Evolutionary conservation across 1,140 invertebrate species (phyloP).

Genomic region (Plodia interpunctella): DNA sequence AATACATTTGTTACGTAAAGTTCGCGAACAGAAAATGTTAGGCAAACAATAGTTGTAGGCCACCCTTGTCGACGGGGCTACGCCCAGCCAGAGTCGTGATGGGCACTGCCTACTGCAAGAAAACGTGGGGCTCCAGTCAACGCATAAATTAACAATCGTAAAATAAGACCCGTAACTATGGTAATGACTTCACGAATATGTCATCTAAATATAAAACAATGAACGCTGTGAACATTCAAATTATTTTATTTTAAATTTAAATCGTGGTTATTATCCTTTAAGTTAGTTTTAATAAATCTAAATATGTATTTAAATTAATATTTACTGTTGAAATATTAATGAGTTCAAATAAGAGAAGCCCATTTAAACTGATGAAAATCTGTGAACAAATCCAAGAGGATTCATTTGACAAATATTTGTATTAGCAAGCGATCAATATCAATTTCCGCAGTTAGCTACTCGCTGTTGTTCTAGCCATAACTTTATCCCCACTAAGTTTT

Average conservation of each 20-base stretch:
- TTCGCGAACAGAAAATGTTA: slow-evolving; percentile 47
- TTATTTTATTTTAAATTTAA: not conserved
- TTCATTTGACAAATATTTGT: too few relatives aligned
- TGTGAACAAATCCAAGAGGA: too few relatives aligned
- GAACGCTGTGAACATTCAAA: not conserved
- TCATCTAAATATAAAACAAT: slow-evolving; percentile 1
- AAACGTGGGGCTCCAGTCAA: not conserved
- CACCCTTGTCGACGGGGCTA: slow-evolving; percentile 49
- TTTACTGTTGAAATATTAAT: too few relatives aligned
- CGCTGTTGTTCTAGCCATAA: slow-evolving; percentile 17
- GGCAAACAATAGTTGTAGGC: slow-evolving; percentile 64
- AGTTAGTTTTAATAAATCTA: too few relatives aligned
- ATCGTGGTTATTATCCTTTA: not conserved
- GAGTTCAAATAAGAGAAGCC: too few relatives aligned
- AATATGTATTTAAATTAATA: too few relatives aligned
- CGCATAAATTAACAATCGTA: slow-evolving; percentile 3
- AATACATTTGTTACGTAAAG: slow-evolving; percentile 33
- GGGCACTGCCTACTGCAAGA: slow-evolving; percentile 47
- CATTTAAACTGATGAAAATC: too few relatives aligned
- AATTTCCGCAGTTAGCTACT: slow-evolving; percentile 1
- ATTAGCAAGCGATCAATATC: not conserved
- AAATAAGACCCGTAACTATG: not conserved
- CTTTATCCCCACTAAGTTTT: slow-evolving; percentile 35
- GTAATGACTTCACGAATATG: not conserved
- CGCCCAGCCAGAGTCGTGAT: slow-evolving; percentile 55